Evolutionary conservation across 2,113 vertebrate species (phyloP).

Genomic region (Ailurus styani): DNA sequence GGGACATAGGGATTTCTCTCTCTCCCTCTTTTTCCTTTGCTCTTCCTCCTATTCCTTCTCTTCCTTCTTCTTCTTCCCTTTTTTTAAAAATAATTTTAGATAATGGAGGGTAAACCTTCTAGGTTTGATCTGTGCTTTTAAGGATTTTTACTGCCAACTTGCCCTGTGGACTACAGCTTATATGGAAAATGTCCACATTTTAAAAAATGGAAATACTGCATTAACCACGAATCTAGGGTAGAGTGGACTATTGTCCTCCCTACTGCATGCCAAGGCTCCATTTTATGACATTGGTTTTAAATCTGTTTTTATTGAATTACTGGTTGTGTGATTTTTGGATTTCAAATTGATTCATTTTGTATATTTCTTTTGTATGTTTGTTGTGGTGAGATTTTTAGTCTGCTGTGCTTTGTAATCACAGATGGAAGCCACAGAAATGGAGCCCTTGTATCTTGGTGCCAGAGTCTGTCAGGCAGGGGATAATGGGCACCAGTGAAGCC

Average conservation of each 20-base stretch:
- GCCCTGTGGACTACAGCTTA: not conserved
- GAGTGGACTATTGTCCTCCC: not conserved
- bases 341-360: not conserved
- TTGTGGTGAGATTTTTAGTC: not conserved
- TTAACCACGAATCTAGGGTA: not conserved
- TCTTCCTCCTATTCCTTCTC: not conserved
- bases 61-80: not conserved
- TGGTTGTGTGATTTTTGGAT: not conserved
- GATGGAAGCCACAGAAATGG: conserved; percentile 93
- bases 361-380: not conserved
- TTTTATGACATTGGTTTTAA: not conserved
- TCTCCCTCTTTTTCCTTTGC: not conserved
- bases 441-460: conserved; percentile 90
- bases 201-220: not conserved
- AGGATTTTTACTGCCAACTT: not conserved
- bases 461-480: conserved; percentile 83
- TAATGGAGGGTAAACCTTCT: not conserved
- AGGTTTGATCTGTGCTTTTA: not conserved
- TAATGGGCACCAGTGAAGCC: conserved; percentile 80
- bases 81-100: not conserved
- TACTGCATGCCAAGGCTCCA: not conserved
- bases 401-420: conserved; percentile 67
- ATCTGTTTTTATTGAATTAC: not conserved
- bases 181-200: not conserved
- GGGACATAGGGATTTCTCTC: not conserved